A percentile compares a stretch with the other conserved stretches of the same genome.
phyloP scores from a whole-genome alignment of 2,113 vertebrate genomes.

The Kryptolebias marmoratus region DNA sequence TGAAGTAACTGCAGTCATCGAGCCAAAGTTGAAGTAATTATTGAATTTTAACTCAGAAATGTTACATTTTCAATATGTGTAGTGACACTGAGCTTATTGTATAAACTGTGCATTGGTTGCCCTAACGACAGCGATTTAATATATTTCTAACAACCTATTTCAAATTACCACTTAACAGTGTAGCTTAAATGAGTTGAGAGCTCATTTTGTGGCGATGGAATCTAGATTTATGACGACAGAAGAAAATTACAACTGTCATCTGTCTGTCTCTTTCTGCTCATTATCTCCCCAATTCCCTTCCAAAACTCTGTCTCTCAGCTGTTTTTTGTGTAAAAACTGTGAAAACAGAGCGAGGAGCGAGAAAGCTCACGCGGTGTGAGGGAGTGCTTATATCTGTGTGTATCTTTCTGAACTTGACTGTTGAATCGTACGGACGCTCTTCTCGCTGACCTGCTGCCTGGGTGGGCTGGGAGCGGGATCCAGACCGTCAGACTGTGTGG shows the following conservation, averaged over 20 bases:
- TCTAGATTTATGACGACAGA: conserved; percentile 11
- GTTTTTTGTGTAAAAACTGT: conserved; percentile 21
- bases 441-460: conserved; percentile 39
- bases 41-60: neutral
- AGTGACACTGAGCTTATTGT: neutral
- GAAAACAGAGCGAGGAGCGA: conserved; percentile 17
- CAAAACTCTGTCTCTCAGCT: conserved; percentile 11
- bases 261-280: conserved; percentile 7
- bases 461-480: conserved; percentile 49
- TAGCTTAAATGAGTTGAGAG: conserved; percentile 11
- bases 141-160: neutral
- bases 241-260: conserved; percentile 16
- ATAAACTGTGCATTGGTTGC: conserved; percentile 1
- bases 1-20: too few relatives aligned
- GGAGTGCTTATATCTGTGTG: conserved; percentile 17
- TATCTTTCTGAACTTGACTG: conserved; percentile 3
- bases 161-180: conserved; percentile 7
- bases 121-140: neutral
- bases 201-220: conserved; percentile 21
- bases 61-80: neutral
- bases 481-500: conserved; percentile 27
- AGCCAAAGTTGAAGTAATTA: too few relatives aligned
- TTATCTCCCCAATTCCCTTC: neutral
- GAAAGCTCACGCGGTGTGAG: conserved; percentile 27
- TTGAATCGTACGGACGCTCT: conserved; percentile 4